Evolutionary conservation across 2,888 invertebrate species (phyloP).

Genomic region (Aethes cnicana): DNA sequence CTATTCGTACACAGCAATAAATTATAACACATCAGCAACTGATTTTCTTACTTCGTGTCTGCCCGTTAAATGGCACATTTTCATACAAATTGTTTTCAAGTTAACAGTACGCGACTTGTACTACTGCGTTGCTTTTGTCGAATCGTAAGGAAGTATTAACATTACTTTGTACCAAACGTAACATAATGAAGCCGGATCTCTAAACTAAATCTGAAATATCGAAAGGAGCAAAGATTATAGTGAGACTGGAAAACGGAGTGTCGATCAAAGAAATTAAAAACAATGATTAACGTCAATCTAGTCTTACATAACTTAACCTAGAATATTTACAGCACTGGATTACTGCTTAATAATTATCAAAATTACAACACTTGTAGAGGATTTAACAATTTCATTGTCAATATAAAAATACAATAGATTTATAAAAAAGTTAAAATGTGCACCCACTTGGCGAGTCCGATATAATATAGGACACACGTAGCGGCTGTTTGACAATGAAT

Average conservation of each 20-base stretch:
- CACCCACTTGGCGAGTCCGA: too few species aligned
- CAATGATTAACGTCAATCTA: constrained; percentile 79
- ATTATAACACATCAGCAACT: constrained; percentile 38
- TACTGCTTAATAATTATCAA: constrained; percentile 36
- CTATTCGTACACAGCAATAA: constrained; percentile 36
- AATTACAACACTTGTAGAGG: too few species aligned
- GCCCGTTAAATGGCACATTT: constrained; percentile 74
- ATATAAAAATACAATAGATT: too few species aligned
- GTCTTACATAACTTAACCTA: constrained; percentile 51
- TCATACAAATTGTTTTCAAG: constrained; percentile 42
- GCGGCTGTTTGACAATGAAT: too few species aligned
- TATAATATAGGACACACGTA: too few species aligned
- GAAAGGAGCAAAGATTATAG: not conserved
- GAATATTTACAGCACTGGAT: constrained; percentile 39
- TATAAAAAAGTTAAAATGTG: too few species aligned
- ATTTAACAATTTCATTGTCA: too few species aligned
- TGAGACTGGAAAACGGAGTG: not conserved
- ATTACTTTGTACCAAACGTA: constrained; percentile 71
- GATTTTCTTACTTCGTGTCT: constrained; percentile 45
- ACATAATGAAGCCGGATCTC: constrained; percentile 19
- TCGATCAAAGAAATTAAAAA: constrained; percentile 44
- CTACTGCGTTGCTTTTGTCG: constrained; percentile 25
- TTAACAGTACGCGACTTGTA: constrained; percentile 33
- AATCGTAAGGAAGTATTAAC: constrained; percentile 37
- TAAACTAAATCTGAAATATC: not conserved